A percentile compares a stretch with the other conserved stretches of the same genome.
Evolutionary conservation across 1,140 invertebrate species (phyloP).

Genomic region (Asbolus verrucosus): DNA sequence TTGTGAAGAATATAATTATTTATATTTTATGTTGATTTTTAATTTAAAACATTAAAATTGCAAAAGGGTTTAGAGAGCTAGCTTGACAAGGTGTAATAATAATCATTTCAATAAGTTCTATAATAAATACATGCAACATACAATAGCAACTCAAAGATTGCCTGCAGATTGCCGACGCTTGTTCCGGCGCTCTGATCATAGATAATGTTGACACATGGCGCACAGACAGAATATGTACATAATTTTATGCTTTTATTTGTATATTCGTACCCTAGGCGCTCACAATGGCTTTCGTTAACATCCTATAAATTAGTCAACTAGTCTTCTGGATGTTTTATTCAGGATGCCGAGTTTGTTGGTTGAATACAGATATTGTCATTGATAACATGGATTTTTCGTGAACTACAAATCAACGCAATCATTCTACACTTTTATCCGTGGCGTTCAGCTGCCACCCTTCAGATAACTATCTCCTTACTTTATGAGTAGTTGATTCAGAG

Average conservation of each 20-base stretch:
- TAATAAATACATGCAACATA: too few species aligned
- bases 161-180: slow-evolving; percentile 48
- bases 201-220: slow-evolving; percentile 54
- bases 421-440: slow-evolving; percentile 26
- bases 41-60: too few species aligned
- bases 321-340: slow-evolving; percentile 52
- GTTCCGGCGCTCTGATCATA: slow-evolving; percentile 50
- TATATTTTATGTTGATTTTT: too few species aligned
- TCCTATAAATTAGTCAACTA: slow-evolving; percentile 53
- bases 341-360: slow-evolving; percentile 38
- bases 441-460: slow-evolving; percentile 26
- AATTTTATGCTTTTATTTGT: slow-evolving; percentile 55
- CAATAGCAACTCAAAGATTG: slow-evolving; percentile 40
- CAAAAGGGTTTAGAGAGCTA: too few species aligned
- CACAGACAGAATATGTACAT: slow-evolving; percentile 54
- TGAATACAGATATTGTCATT: slow-evolving; percentile 49
- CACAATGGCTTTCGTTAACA: slow-evolving; percentile 54
- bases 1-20: too few species aligned
- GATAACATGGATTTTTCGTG: slow-evolving; percentile 43
- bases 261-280: slow-evolving; percentile 52
- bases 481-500: too few species aligned
- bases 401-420: slow-evolving; percentile 43
- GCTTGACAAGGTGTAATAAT: too few species aligned
- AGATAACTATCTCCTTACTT: slow-evolving; percentile 14
- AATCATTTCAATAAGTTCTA: too few species aligned